phyloP scores from a whole-genome alignment of 2,888 invertebrate genomes.

The Eristalis tenax region DNA sequence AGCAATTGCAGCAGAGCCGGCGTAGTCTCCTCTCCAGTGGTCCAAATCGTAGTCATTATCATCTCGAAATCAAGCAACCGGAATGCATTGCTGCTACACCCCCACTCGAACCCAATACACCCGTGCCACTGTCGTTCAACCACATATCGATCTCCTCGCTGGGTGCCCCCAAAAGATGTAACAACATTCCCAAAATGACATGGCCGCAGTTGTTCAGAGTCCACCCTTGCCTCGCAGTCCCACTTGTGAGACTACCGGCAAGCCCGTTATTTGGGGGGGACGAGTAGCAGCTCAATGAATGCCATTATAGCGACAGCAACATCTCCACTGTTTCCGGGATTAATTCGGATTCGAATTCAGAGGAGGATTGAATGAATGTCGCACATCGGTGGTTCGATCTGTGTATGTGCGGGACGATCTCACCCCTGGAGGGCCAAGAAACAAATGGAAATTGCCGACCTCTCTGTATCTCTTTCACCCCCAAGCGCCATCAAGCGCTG shows the following conservation, averaged over 20 bases:
- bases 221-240: not conserved
- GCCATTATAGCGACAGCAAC: conserved; percentile 55
- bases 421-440: conserved; percentile 21
- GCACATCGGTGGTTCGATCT: conserved; percentile 13
- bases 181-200: conserved; percentile 66
- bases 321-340: conserved; percentile 65
- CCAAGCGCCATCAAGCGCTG: conserved; percentile 22
- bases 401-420: conserved; percentile 22
- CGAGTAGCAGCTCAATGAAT: conserved; percentile 43
- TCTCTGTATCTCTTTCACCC: not conserved
- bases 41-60: conserved; percentile 58
- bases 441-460: conserved; percentile 55
- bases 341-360: conserved; percentile 55
- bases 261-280: conserved; percentile 3
- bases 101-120: conserved; percentile 2
- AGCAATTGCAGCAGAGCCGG: not conserved
- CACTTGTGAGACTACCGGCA: not conserved
- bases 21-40: conserved; percentile 11
- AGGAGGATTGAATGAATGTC: conserved; percentile 56
- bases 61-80: conserved; percentile 43
- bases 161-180: conserved; percentile 39
- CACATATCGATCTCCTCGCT: conserved; percentile 58
- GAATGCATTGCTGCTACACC: conserved; percentile 45
- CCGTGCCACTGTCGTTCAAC: conserved; percentile 20
- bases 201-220: conserved; percentile 64